Evolutionary conservation across 2,113 vertebrate species (phyloP), one percentile per base, ranked within the genome.

Genomic region (Taurulus bubalis): DNA sequence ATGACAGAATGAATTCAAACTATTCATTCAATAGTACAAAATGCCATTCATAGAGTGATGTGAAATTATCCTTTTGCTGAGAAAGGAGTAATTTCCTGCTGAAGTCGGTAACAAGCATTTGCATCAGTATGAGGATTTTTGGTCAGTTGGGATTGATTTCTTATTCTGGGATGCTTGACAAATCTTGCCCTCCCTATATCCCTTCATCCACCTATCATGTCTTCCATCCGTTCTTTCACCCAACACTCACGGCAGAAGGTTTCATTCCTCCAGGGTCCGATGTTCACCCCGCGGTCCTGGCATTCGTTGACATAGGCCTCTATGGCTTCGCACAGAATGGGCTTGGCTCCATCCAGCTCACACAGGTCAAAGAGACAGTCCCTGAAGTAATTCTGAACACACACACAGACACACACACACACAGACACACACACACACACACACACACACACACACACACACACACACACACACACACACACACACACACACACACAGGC

Each of bases 331-430:
- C 95, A 96, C 58, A 95, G 85, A 32, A 92, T 81, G 20, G 88
- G 87, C 20, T 64, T 75, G 66, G 86, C 89, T 63, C 95, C 95
- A 2, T 89, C 92, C 90, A 95, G 85, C 64, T 90, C 94, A 85
- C 95, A 96, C 77, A 95, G 56, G 72, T 96, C 95, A 90, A 93
- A 96, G 42, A 95, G 4, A 69, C 95, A 94, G 85, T 93, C 93
- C 85, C 70, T 84, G 84, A 93, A 95, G 93, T 94, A 95, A 72
- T 77, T 84, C 94, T 95, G 68, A 75, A 65, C n/a, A 62, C 18
- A 85, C 2, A 74, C 14, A 58, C 24, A 28, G 18, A 49, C 47
- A 47, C 40, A 42, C 42, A 45, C 42, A 45, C 42, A 45, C 42
- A 45, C 42, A 28, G 18, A 49, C 47, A 47, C 40, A 20, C 24